Base-by-base conservation (phyloP, 2,797 vertebrate genomes). In the Arctocebus calabarensis region DNA sequence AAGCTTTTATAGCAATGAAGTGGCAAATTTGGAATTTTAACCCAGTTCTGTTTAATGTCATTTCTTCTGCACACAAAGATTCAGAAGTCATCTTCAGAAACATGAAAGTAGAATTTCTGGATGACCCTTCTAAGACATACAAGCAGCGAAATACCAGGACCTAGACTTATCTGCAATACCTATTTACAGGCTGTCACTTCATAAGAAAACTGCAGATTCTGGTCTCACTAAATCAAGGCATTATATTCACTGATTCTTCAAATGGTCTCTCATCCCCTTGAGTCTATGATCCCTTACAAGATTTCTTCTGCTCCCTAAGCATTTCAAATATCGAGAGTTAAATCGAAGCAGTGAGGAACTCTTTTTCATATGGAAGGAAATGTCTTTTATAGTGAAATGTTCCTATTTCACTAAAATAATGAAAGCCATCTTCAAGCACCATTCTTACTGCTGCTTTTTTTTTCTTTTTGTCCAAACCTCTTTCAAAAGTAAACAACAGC, bases 401-500 rank as follows among this genome's bases (percentile, higher is more conserved):
- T 5, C 52, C 52, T 85, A 16, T 78, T 77, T 93, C n/a, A 64
- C 74, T 59, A 57, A 92, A 77, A 85, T 59, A 88, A 13, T 9
- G 23, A 32, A 93, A 85, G 25, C 55, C 37, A 37, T 70, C 48
- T 74, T 91, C 88, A 73, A 88, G 73, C 62, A 61, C 23, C 17
- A 52, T 55, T 82, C 27, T 19, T 57, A 62, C 13, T 57, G 64
- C 14, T 61, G 37, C 34, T 87, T 17, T 62, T 52, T 52, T 34
- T 77, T 66, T 25, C 34, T 74, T 71, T 75, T 45, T 52, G 52
- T 59, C 62, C 22, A 40, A 0, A 0, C n/a, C 14, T 92, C 71
- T 94, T 90, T 87, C 64, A 62, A 70, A 97, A 93, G 37, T 55
- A 82, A 78, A 7, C 40, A 94, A 88, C 71, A 89, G 52, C 27